These are phyloP conservation scores for Blastobasis adustella DNA, from an alignment of 2,888 invertebrate species.

Conservation along the genomic window DNA sequence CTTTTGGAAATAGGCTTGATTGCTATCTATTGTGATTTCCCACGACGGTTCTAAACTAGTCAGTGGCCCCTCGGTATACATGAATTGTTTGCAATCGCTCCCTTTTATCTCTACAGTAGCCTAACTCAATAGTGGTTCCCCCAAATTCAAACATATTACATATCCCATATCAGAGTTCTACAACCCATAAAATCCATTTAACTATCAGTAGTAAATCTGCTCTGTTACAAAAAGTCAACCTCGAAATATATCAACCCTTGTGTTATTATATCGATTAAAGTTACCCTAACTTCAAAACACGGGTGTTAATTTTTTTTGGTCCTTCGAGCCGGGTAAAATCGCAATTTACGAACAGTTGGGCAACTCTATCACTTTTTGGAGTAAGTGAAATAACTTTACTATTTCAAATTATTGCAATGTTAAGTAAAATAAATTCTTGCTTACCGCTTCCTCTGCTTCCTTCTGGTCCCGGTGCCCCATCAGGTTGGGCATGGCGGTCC, in stretches of 20 bases:
- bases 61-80: no score
- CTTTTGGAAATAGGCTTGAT: no score
- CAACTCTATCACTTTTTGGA: no score
- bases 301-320: slow-evolving; percentile 4
- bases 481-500: slow-evolving; percentile 90
- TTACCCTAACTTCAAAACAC: slow-evolving; percentile 2
- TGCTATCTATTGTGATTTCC: no score
- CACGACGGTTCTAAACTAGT: no score
- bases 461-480: slow-evolving; percentile 87
- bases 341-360: no score
- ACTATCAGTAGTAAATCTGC: slow-evolving; percentile 15
- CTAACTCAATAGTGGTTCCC: slow-evolving; percentile 22
- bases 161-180: slow-evolving; percentile 37
- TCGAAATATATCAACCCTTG: background rate
- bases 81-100: background rate
- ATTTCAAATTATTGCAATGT: no score
- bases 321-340: background rate
- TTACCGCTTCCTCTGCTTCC: slow-evolving; percentile 87
- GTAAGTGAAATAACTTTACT: no score
- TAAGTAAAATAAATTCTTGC: slow-evolving; percentile 10
- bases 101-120: slow-evolving; percentile 12
- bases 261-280: slow-evolving; percentile 12
- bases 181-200: slow-evolving; percentile 50
- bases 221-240: slow-evolving; percentile 29
- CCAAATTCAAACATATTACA: slow-evolving; percentile 21